A percentile compares a stretch with the other conserved stretches of the same genome.
Conservation (phyloP, 2,113 vertebrate genomes). For the Struthio camelus region DNA sequence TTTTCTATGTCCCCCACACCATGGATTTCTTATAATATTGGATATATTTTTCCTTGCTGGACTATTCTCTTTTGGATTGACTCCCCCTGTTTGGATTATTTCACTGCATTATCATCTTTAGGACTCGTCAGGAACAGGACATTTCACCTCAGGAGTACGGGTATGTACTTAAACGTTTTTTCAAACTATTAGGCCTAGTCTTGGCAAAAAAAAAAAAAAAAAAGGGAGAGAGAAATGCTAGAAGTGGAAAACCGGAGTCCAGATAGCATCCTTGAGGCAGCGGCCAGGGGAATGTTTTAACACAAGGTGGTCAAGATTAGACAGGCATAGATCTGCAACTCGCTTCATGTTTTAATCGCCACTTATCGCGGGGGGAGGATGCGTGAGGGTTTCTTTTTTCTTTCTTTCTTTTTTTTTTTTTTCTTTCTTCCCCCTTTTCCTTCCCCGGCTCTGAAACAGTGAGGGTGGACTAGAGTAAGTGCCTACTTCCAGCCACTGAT, state of each 20-base stretch:
- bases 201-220: slow-evolving; percentile 37
- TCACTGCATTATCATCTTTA: slow-evolving; percentile 88
- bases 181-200: slow-evolving; percentile 75
- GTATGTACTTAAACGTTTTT: slow-evolving; percentile 83
- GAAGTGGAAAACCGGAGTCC: slow-evolving; percentile 7
- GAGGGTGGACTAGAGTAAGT: background rate
- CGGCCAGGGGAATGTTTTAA: background rate
- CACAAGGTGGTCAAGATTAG: background rate
- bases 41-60: slow-evolving; percentile 88
- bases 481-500: background rate
- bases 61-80: slow-evolving; percentile 88
- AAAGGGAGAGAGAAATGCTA: slow-evolving; percentile 12
- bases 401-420: background rate
- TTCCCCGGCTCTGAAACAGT: background rate
- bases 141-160: slow-evolving; percentile 87
- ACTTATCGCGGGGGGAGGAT: background rate
- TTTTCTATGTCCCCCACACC: slow-evolving; percentile 84
- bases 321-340: background rate
- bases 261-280: background rate
- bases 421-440: background rate
- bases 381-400: background rate
- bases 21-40: slow-evolving; percentile 86
- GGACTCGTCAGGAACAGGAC: slow-evolving; percentile 86
- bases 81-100: slow-evolving; percentile 87
- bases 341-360: background rate